Evolutionary conservation across 2,797 vertebrate genomes (phyloP).

Genomic region (Danio albolineatus): DNA sequence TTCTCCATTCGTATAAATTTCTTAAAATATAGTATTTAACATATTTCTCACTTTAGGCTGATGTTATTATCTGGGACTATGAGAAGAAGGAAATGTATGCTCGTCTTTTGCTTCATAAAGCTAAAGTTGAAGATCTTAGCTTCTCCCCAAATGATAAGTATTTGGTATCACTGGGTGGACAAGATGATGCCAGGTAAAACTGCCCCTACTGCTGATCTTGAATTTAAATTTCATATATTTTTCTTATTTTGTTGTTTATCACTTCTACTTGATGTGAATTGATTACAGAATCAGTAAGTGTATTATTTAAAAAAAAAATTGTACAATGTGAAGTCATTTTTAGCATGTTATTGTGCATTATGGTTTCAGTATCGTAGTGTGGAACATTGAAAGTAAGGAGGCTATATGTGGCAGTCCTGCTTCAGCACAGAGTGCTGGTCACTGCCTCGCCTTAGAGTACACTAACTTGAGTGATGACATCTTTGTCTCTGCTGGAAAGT

Average conservation of each 20-base stretch:
- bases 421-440: constrained; percentile 76
- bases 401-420: constrained; percentile 86
- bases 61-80: constrained; percentile 90
- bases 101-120: constrained; percentile 85
- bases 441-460: constrained; percentile 76
- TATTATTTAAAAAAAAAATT: not conserved
- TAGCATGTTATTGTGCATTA: not conserved
- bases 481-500: constrained; percentile 90
- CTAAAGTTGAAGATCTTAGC: constrained; percentile 85
- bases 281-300: not conserved
- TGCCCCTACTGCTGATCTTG: not conserved
- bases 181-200: constrained; percentile 88
- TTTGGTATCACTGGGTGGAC: constrained; percentile 89
- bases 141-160: constrained; percentile 90
- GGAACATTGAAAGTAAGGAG: constrained; percentile 83
- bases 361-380: constrained; percentile 84
- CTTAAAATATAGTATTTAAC: not conserved
- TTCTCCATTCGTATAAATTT: not conserved
- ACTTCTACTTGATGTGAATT: not conserved
- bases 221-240: not conserved
- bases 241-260: not conserved
- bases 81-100: constrained; percentile 76
- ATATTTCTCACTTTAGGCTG: constrained; percentile 75
- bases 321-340: not conserved
- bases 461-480: constrained; percentile 80